Conservation (phyloP, 1,140 invertebrate genomes). For the Galleria mellonella region DNA sequence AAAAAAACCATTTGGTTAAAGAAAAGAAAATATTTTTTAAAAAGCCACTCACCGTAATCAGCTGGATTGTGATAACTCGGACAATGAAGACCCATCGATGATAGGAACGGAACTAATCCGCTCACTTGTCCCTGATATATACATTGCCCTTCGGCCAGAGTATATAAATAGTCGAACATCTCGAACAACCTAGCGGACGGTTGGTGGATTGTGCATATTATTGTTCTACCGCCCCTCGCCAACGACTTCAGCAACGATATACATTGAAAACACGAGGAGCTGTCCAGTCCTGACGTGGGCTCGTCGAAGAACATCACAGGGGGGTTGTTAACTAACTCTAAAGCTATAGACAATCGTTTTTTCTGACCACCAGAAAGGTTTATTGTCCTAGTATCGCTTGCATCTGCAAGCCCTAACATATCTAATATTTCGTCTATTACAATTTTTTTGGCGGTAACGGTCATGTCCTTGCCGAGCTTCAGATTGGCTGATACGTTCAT, state of each 20-base stretch:
- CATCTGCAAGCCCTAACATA: constrained; percentile 82
- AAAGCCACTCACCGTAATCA: constrained; percentile 84
- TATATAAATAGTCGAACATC: constrained; percentile 95
- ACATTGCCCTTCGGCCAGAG: constrained; percentile 92
- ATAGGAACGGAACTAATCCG: constrained; percentile 91
- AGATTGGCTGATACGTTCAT: constrained; percentile 94
- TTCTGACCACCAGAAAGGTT: constrained; percentile 94
- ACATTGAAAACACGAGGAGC: constrained; percentile 94
- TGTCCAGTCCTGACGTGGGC: constrained; percentile 96
- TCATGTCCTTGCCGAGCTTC: constrained; percentile 90
- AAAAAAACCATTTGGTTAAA: no score
- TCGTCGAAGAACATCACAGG: constrained; percentile 98
- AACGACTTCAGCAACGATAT: constrained; percentile 87
- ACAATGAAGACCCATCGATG: constrained; percentile 88
- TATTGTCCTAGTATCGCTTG: constrained; percentile 84
- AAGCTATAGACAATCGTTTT: constrained; percentile 92
- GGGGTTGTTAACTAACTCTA: constrained; percentile 92
- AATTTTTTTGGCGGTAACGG: constrained; percentile 82
- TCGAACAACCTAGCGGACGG: constrained; percentile 96
- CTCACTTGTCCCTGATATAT: constrained; percentile 90
- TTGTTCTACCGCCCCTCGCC: constrained; percentile 88
- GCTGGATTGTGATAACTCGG: constrained; percentile 97
- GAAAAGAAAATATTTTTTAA: background rate
- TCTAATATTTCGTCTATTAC: constrained; percentile 90
- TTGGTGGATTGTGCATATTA: constrained; percentile 98